Base-by-base conservation (phyloP, 2,888 invertebrate species). In the Leucoptera coffeella region DNA sequence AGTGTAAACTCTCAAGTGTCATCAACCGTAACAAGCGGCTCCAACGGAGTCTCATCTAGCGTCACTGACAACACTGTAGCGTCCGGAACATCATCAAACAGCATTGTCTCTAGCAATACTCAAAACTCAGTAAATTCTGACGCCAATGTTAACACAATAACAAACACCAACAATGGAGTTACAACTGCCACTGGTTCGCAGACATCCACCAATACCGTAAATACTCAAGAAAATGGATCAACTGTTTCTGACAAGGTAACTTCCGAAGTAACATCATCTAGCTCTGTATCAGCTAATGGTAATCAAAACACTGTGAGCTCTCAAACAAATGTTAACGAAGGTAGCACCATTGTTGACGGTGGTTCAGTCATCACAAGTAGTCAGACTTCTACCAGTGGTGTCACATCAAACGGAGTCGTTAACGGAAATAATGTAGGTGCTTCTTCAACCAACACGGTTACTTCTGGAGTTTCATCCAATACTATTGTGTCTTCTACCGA, bases 331-430 rank as follows among this genome's bases (percentile, higher is more conserved):
- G 8, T 25, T 7, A 15, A 19, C 12, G 12, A 27, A 20, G 26
- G 24, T 15, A 20, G 25, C 4, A 25, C 27, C 2, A 12, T 26
- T 20, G 30, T 24, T 12, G 10, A 26, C 5, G 26, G 22, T 7
- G 7, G 9, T 4, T n/a, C n/a, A n/a, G n/a, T n/a, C n/a, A n/a
- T n/a, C n/a, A n/a, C n/a, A n/a, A n/a, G n/a, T n/a, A n/a, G n/a
- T n/a, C n/a, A n/a, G n/a, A n/a, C n/a, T n/a, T n/a, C n/a, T n/a
- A n/a, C n/a, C n/a, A n/a, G n/a, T n/a, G n/a, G n/a, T n/a, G n/a
- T n/a, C n/a, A n/a, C n/a, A n/a, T n/a, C n/a, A n/a, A n/a, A n/a
- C n/a, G n/a, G n/a, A n/a, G n/a, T n/a, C n/a, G n/a, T n/a, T n/a
- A n/a, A n/a, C n/a, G n/a, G n/a, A n/a, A n/a, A n/a, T n/a, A n/a